These are phyloP conservation scores for Dryobates pubescens DNA, from an alignment of 2,797 vertebrate species.

Conservation along the genomic window DNA sequence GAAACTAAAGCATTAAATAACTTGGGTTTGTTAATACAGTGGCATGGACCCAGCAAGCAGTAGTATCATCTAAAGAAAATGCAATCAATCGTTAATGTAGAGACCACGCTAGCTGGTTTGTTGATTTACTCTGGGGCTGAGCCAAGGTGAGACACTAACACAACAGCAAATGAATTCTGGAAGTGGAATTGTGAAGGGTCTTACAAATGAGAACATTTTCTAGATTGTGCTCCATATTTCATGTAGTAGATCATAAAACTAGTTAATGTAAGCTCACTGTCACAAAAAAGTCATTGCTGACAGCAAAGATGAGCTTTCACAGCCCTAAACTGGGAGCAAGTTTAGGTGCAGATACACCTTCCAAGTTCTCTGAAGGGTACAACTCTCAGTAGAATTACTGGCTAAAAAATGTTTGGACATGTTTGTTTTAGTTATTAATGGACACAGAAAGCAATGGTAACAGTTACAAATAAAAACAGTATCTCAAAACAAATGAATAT, in stretches of 20 bases:
- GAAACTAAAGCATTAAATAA: background rate
- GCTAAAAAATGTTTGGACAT: background rate
- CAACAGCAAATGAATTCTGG: background rate
- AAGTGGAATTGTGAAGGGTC: background rate
- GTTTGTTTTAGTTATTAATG: background rate
- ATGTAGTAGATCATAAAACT: background rate
- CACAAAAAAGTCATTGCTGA: background rate
- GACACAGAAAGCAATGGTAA: background rate
- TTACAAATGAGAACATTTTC: background rate
- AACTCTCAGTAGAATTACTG: background rate
- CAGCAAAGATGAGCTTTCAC: background rate
- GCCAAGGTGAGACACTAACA: background rate
- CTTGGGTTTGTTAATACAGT: background rate
- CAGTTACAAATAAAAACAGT: background rate
- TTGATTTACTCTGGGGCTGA: conserved; percentile 11
- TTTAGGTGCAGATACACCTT: background rate
- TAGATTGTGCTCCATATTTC: background rate
- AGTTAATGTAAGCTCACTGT: background rate
- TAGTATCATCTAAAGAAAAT: background rate
- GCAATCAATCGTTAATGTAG: background rate
- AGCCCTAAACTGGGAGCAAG: background rate
- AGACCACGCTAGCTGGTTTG: background rate
- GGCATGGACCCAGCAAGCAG: background rate
- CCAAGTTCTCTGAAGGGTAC: background rate
- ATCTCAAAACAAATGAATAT: background rate